Base-by-base conservation (phyloP, 1,140 invertebrate genomes). In the Ptiloglossa arizonensis region DNA sequence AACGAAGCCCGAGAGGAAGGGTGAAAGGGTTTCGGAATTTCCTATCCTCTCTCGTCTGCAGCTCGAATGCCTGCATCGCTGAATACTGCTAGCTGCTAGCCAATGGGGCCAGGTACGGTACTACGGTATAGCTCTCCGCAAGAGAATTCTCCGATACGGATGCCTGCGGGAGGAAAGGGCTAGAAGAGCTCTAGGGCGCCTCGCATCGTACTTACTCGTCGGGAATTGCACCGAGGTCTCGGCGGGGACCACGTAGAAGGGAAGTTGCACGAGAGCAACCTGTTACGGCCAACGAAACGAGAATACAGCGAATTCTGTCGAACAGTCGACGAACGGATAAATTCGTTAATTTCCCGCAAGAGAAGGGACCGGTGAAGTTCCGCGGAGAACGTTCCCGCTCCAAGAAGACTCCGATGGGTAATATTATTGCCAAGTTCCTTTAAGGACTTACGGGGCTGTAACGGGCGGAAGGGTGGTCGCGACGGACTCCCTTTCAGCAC, bases 91-190 rank as follows among this genome's bases (percentile, higher is more conserved):
- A 57, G 81, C 80, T 59, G 64, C 5, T 35, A 35, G 80, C 69
- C 73, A 69, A 83, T 29, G 57, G 54, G 66, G 80, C 56, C 62
- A 62, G 78, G 46, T n/a, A 19, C 2, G 46, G 17, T 17, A 38
- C 9, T 5, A 38, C 4, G 35, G 35, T 24, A 24, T 11, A 54
- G 80, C 69, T 82, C 79, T 82, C 75, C 68, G 80, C 73, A 79
- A 54, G 75, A 72, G 81, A 83, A 79, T 83, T 83, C 82, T 32
- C 59, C 82, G 81, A 83, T 83, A 82, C 80, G 75, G 79, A 83
- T 82, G 68, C 75, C 76, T 79, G 72, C 50, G 67, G 68, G 72
- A 32, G 44, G 64, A 68, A 59, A 50, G 38, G 68, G 19, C 35
- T 17, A 29, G 66, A 69, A 67, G 67, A 62, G 38, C 46, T 59